Percentiles rank a stretch among this genome's conserved stretches.
Conservation (phyloP, 2,888 invertebrate genomes). For the Leucania comma region DNA sequence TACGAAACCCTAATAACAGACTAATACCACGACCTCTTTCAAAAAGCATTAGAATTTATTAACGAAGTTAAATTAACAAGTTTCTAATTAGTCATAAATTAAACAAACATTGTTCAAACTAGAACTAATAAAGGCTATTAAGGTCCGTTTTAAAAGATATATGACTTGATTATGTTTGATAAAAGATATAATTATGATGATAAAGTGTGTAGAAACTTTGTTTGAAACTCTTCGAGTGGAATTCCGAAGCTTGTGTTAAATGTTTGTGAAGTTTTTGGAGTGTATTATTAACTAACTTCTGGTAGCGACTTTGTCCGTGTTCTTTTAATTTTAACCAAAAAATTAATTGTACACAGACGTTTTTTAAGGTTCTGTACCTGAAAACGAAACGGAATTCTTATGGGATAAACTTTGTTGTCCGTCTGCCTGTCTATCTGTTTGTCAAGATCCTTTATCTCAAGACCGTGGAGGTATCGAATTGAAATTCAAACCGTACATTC, state of each 20-base stretch:
- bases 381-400: no score
- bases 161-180: constrained; percentile 49
- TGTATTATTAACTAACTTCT: background rate
- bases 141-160: constrained; percentile 39
- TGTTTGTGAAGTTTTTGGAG: background rate
- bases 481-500: no score
- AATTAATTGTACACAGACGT: no score
- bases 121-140: constrained; percentile 41
- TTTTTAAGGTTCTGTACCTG: no score
- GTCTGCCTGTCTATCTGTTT: no score
- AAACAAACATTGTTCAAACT: constrained; percentile 27
- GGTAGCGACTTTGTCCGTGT: background rate
- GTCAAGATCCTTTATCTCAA: no score
- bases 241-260: constrained; percentile 4
- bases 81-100: constrained; percentile 41
- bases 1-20: no score
- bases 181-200: constrained; percentile 41
- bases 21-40: background rate
- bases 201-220: constrained; percentile 38
- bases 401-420: no score
- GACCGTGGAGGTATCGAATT: no score
- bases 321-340: background rate
- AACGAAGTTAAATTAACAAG: constrained; percentile 20
- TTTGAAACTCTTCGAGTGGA: constrained; percentile 31
- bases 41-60: constrained; percentile 15